Base-by-base conservation (phyloP, 1,140 invertebrate species). In the Eulimnadia texana region DNA sequence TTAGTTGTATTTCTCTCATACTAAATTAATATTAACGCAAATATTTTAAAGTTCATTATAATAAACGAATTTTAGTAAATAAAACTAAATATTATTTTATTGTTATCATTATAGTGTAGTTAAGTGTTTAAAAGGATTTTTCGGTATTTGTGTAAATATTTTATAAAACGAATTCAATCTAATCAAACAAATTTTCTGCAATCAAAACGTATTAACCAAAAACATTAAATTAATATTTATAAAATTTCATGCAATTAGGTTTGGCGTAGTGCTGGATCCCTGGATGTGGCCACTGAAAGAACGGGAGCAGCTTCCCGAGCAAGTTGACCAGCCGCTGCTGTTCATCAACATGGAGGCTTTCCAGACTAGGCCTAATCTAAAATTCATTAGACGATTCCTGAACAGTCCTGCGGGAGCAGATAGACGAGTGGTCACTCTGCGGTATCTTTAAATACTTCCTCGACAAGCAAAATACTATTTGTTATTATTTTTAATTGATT, bases 211-310 rank as follows among this genome's bases (percentile, higher is more conserved):
- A 16, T 23, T 49, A 9, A 13, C 28, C n/a, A 51, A 9, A 24
- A 3, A 19, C 11, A 54, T 23, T 57, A 22, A 28, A 20, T 33
- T 42, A 29, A 10, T 19, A 22, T 29, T n/a, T 22, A 29, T 11
- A 47, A 11, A 55, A 22, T 60, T 0, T 60, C 23, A 1, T 27
- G 11, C 11, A 25, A 50, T 50, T 33, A 81, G 80, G 65, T 68
- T 73, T 47, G 79, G 79, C 10, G 69, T 84, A 3, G 71, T 79
- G 23, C 63, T 85, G 28, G 84, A 86, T 70, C 78, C 79, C 1
- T 86, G 84, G 84, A 81, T 85, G 79, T 82, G 80, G 67, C 80
- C 84, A 0, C 68, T 85, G 27, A 80, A 80, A 68, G 72, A 76
- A 16, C 75, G 80, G 60, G 67, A 73, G 20, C 65, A 72, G 1